Conservation (phyloP, 2,797 vertebrate species). For the Brachymystax lenok region DNA sequence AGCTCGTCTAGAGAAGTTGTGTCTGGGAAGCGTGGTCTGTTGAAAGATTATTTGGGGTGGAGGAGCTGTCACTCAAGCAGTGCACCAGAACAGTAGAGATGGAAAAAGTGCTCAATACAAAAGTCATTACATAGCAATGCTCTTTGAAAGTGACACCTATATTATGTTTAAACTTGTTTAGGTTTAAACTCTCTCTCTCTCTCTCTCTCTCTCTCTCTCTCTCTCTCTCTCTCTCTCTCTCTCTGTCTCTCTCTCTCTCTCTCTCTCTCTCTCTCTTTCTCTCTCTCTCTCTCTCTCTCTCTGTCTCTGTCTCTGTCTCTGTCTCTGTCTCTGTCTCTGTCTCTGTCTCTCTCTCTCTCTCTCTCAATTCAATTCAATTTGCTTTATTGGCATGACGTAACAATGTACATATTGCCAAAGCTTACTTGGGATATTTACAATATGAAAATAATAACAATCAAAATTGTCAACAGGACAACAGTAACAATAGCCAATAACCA, state of each 20-base stretch:
- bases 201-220: neutral
- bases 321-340: constrained; percentile 1
- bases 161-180: constrained; percentile 8
- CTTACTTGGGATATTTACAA: no score
- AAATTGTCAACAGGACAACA: no score
- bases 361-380: no score
- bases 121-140: neutral
- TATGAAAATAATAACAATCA: no score
- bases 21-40: neutral
- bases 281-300: neutral
- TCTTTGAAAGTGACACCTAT: neutral
- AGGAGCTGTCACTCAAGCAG: neutral
- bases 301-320: no score
- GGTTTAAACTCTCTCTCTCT: no score
- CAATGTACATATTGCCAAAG: no score
- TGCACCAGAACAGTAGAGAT: neutral
- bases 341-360: neutral
- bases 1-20: neutral
- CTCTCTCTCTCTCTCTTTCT: neutral
- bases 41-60: neutral
- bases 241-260: neutral
- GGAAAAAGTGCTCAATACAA: neutral
- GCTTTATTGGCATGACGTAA: no score
- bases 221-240: no score
- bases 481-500: no score